Evolutionary conservation across 1,140 invertebrate genomes (phyloP).

Genomic region (Halyomorpha halys): DNA sequence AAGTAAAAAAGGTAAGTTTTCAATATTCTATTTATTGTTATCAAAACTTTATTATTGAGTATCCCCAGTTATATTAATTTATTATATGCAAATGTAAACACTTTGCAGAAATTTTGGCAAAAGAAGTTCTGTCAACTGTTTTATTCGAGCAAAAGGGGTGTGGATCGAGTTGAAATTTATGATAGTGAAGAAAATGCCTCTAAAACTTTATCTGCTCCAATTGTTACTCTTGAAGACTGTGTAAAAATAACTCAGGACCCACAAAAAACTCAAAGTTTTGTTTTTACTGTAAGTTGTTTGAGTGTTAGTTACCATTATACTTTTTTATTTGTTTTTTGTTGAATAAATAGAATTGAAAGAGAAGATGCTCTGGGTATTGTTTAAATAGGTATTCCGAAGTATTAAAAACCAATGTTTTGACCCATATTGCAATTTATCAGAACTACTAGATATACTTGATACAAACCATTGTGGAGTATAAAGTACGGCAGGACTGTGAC

Average conservation of each 20-base stretch:
- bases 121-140: slow-evolving; percentile 66
- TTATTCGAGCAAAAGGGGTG: slow-evolving; percentile 68
- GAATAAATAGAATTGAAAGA: too few species aligned
- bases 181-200: slow-evolving; percentile 60
- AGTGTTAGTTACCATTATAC: too few species aligned
- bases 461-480: too few species aligned
- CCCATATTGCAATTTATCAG: too few species aligned
- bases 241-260: slow-evolving; percentile 61
- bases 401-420: too few species aligned
- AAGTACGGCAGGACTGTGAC: too few species aligned
- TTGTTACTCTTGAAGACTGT: slow-evolving; percentile 73
- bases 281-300: slow-evolving; percentile 41
- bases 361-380: too few species aligned
- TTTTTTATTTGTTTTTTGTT: too few species aligned
- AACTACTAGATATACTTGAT: too few species aligned
- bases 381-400: too few species aligned
- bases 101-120: slow-evolving; percentile 63
- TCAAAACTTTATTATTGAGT: not conserved
- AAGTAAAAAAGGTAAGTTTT: not conserved
- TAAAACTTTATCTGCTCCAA: slow-evolving; percentile 52
- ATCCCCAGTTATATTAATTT: slow-evolving; percentile 1
- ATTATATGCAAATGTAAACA: slow-evolving; percentile 27
- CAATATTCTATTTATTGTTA: not conserved
- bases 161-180: slow-evolving; percentile 72
- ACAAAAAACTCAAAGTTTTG: slow-evolving; percentile 44